phyloP scores from a whole-genome alignment of 2,888 invertebrate genomes.

The Ametastegia equiseti region DNA sequence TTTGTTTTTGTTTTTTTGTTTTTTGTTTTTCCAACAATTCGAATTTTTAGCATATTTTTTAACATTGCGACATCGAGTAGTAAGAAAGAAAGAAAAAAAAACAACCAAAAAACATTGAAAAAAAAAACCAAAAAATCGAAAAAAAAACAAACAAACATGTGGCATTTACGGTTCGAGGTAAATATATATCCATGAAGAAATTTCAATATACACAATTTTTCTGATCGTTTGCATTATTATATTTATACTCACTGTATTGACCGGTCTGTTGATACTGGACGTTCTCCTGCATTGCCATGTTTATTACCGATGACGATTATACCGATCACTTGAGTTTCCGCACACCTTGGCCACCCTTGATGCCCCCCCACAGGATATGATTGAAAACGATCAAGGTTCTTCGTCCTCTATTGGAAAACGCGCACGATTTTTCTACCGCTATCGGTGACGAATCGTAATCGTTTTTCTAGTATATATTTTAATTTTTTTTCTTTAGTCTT shows the following conservation, averaged over 20 bases:
- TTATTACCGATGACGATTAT: background rate
- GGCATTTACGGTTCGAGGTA: background rate
- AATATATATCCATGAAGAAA: background rate
- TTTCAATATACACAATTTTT: background rate
- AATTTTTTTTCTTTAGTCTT: background rate
- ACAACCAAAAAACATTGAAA: background rate
- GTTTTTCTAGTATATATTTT: too few relatives aligned
- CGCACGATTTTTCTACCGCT: background rate
- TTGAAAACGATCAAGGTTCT: background rate
- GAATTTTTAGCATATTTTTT: background rate
- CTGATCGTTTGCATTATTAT: background rate
- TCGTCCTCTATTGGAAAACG: background rate
- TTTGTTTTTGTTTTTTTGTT: background rate
- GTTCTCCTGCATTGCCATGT: conserved; percentile 36
- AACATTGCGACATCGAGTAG: too few relatives aligned
- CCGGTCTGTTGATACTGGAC: conserved; percentile 18
- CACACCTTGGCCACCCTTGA: background rate
- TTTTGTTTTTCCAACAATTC: background rate
- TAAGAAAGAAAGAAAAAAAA: too few relatives aligned
- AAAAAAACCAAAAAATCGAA: background rate
- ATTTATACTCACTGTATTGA: conserved; percentile 39
- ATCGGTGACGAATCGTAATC: too few relatives aligned
- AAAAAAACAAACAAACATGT: background rate
- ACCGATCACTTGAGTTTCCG: background rate
- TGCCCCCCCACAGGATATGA: background rate